Base-by-base conservation (phyloP, 64 coral and sea anemone genomes). In the Anthopleura sola region DNA sequence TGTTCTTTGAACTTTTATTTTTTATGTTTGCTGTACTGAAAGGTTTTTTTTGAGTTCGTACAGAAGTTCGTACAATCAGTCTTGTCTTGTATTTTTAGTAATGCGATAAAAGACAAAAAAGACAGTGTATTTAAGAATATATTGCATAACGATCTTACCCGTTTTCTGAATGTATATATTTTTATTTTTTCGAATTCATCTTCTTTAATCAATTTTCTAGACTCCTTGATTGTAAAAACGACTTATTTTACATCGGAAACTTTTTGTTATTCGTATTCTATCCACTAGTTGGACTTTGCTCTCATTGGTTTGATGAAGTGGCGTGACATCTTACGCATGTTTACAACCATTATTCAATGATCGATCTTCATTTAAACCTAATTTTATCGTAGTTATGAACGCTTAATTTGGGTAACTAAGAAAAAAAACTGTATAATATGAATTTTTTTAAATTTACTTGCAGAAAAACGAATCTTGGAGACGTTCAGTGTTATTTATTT, bases 391-490 rank as follows among this genome's bases (percentile, higher is more conserved):
- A 53, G 50, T 53, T 53, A 12, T 53, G 40, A 44, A 44, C 50
- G 50, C 7, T 7, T 13, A 53, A 53, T 12, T 53, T 13, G 16
- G n/a, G n/a, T n/a, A n/a, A n/a, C n/a, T n/a, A n/a, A 53, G 11
- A 17, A 53, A 53, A 53, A 53, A 53, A 53, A 53, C 12, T 53
- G 16, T 53, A 17, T 53, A 15, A 0, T 62, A n/a, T 62, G 6
- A 26, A 62, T 11, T 62, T 62, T 26, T 56, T 20, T 18, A 56
- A 62, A n/a, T 7, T 62, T 5, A 26, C 16, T 21, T 86, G 9
- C 75, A 99, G 97, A 89, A 38, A 99, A 99, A 90, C 83, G 97
- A 86, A 75, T 75, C 49, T 74, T 99, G 60, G 97, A 99, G 82
- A 85, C 50, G 24, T 99, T 94, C 75, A 92, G 97, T 90, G 84